Base-by-base conservation (phyloP, 2,888 invertebrate species). In the Chrysolina americana region DNA sequence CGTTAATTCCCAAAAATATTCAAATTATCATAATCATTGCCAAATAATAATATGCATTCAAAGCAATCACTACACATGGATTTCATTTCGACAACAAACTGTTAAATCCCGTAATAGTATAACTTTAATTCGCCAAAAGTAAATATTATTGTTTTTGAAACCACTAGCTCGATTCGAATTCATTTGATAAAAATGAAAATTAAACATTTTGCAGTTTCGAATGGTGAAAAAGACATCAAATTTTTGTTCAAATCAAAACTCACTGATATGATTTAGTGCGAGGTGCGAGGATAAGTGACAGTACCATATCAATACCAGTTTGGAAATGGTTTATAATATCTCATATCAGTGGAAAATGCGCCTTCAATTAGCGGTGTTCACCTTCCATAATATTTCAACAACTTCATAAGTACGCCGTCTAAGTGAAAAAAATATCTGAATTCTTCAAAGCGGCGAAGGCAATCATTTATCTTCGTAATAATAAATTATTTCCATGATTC, bases 401-500 rank as follows among this genome's bases (percentile, higher is more conserved):
- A 15, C 11, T 15, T 44, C 15, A 13, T 44, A 15, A 2, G 44
- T 44, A 44, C 15, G 44, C 44, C 15, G 44, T 53, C 19, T 36
- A 59, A 59, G 23, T 28, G 59, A 28, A 59, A 36, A 36, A 28
- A 8, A 36, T 36, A 59, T 59, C 59, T 13, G 36, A 59, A 36
- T 59, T 28, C 15, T n/a, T 59, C 36, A 36, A 59, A 59, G 59
- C 59, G 9, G 28, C 28, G 28, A 59, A 23, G 28, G 28, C 59
- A 15, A n/a, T 17, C 23, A 59, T 59, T 59, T 28, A 59, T 59
- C 59, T 59, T 36, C 59, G 9, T 28, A 23, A 59, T 59, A 23
- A 59, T 59, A 59, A 59, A 59, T 59, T 59, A 59, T 59, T 59
- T 36, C 59, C 8, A 28, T 59, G 59, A 59, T 59, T 59, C 59